Percentiles rank a stretch among this genome's conserved stretches.
Evolutionary conservation across 2,888 invertebrate species (phyloP).

Genomic region (Mesoligia furuncula): DNA sequence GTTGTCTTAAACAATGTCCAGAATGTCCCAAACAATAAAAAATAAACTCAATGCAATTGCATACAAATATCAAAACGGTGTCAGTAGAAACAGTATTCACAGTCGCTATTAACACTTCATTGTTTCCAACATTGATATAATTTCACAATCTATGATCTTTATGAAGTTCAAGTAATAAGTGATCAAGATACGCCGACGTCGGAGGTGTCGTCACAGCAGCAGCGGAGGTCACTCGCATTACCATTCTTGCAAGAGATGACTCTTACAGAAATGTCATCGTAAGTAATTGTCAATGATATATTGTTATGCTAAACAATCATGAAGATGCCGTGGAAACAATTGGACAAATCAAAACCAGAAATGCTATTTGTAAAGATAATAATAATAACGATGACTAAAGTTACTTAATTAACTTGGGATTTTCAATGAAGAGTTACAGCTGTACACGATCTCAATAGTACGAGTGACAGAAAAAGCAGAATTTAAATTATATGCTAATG

Average conservation of each 20-base stretch:
- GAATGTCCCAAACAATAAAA: constrained; percentile 57
- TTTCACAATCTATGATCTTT: constrained; percentile 52
- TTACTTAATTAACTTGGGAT: constrained; percentile 13
- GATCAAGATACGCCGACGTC: constrained; percentile 45
- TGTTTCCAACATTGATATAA: constrained; percentile 51
- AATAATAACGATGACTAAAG: too few relatives aligned
- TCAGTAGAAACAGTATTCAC: constrained; percentile 24
- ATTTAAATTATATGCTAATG: constrained; percentile 49
- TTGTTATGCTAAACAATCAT: constrained; percentile 40
- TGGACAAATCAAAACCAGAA: constrained; percentile 28
- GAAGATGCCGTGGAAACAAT: constrained; percentile 27
- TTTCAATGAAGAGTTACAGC: constrained; percentile 1
- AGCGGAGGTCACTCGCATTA: constrained; percentile 64
- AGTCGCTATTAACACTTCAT: constrained; percentile 41
- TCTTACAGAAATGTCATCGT: constrained; percentile 62
- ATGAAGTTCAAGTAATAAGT: constrained; percentile 57
- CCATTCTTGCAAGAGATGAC: constrained; percentile 56
- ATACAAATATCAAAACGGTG: constrained; percentile 45
- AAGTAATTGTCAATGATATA: constrained; percentile 57
- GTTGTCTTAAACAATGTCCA: constrained; percentile 45
- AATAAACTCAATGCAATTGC: constrained; percentile 45
- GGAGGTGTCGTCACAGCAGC: constrained; percentile 42
- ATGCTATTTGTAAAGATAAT: constrained; percentile 13
- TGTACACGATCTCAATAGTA: background rate
- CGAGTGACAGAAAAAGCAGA: constrained; percentile 22